Percentiles rank a stretch among this genome's conserved stretches.
Conservation (phyloP, 2,797 vertebrate genomes). For the Arctocebus calabarensis region DNA sequence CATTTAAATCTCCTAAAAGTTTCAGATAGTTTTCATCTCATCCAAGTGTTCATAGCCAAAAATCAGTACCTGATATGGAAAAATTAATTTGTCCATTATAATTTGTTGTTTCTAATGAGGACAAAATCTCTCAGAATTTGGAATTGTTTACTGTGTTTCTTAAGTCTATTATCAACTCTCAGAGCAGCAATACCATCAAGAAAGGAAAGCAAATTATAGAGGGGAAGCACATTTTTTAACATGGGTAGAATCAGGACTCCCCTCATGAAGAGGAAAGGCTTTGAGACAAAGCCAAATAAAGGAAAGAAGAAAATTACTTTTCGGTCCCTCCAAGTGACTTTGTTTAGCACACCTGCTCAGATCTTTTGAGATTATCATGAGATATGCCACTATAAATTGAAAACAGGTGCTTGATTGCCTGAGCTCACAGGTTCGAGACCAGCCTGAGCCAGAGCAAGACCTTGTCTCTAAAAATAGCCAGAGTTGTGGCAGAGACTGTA, state of each 20-base stretch:
- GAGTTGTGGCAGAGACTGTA: too few relatives aligned
- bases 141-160: neutral
- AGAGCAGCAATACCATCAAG: neutral
- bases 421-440: too few relatives aligned
- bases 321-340: neutral
- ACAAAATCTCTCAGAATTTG: neutral
- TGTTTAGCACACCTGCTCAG: slow-evolving; percentile 16
- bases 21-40: neutral
- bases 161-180: neutral
- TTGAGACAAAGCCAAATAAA: slow-evolving; percentile 52
- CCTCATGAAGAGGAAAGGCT: slow-evolving; percentile 32
- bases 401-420: neutral
- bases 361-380: neutral
- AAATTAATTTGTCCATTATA: neutral
- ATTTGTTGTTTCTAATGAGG: neutral
- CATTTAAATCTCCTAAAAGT: neutral
- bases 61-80: neutral
- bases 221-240: neutral
- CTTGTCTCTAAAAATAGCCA: too few relatives aligned
- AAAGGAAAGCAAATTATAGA: neutral
- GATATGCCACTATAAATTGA: neutral
- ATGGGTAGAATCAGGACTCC: neutral
- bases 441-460: too few relatives aligned
- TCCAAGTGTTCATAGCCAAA: neutral
- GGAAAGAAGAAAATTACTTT: neutral